These are phyloP conservation scores for Sphecodes monilicornis DNA, from an alignment of 2,888 invertebrate species.

Conservation along the genomic window DNA sequence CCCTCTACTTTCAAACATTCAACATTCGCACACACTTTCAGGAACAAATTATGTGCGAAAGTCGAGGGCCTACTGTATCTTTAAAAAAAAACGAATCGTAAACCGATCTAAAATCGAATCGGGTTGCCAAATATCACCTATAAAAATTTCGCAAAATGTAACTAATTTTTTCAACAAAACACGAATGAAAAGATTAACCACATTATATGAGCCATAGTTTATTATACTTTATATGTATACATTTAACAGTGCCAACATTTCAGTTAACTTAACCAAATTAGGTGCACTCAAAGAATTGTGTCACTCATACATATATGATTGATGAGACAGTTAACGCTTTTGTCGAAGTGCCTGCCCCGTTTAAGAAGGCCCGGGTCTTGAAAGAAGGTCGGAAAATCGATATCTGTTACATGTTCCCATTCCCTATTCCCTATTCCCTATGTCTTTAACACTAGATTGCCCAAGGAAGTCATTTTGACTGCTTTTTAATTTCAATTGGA, in stretches of 20 bases:
- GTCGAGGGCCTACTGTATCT: no score
- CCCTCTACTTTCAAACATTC: no score
- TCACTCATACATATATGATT: not conserved
- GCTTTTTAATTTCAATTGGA: no score
- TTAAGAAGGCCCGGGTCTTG: constrained; percentile 15
- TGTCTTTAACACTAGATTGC: no score
- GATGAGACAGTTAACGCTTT: not conserved
- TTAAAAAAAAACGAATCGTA: no score
- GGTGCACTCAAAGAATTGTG: not conserved
- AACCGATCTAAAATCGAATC: not conserved
- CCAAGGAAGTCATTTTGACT: no score
- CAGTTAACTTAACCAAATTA: not conserved
- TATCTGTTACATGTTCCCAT: not conserved
- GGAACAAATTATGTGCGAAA: no score
- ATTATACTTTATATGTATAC: not conserved
- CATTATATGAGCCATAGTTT: not conserved
- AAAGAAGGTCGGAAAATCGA: not conserved
- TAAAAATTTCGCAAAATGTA: not conserved
- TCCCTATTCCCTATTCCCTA: not conserved
- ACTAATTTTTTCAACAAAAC: not conserved
- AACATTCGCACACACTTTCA: no score
- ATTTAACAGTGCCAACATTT: not conserved
- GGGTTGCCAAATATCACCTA: not conserved
- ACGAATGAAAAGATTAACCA: not conserved
- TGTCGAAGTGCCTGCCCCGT: constrained; percentile 3